Percentiles rank a stretch among this genome's conserved stretches.
Conservation (phyloP, 2,888 invertebrate genomes). For the Thera obeliscata region DNA sequence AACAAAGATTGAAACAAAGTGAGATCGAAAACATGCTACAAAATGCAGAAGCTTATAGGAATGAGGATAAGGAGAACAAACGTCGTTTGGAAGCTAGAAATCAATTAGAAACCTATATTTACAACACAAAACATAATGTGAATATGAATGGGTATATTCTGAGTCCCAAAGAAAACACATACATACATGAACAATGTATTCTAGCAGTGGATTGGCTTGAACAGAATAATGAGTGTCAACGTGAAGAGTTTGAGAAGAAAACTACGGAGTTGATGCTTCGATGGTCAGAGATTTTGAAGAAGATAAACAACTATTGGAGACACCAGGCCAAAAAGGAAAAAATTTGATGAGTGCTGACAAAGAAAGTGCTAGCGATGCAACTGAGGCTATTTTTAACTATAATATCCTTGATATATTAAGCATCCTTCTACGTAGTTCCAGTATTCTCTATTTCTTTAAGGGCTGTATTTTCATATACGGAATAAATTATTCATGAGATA, state of each 20-base stretch:
- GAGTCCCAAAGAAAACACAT: slow-evolving; percentile 47
- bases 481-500: too few relatives aligned
- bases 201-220: slow-evolving; percentile 64
- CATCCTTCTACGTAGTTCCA: too few relatives aligned
- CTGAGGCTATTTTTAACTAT: slow-evolving; percentile 37
- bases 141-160: slow-evolving; percentile 36
- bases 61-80: slow-evolving; percentile 64
- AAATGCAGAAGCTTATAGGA: slow-evolving; percentile 57
- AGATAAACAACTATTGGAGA: slow-evolving; percentile 48
- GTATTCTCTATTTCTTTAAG: too few relatives aligned
- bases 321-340: slow-evolving; percentile 55
- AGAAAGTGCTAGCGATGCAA: slow-evolving; percentile 28
- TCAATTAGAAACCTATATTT: slow-evolving; percentile 67
- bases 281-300: slow-evolving; percentile 60
- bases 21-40: slow-evolving; percentile 64
- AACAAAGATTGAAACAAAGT: slow-evolving; percentile 55
- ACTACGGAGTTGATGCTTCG: slow-evolving; percentile 58
- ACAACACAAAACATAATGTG: slow-evolving; percentile 57
- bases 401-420: not conserved
- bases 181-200: slow-evolving; percentile 57
- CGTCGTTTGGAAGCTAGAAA: slow-evolving; percentile 63
- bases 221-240: slow-evolving; percentile 54
- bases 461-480: too few relatives aligned
- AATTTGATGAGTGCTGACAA: slow-evolving; percentile 41
- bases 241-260: slow-evolving; percentile 65